These are phyloP conservation scores for Drosophila prostipennis DNA, from an alignment of 2,888 invertebrate genomes.

Conservation along the genomic window DNA sequence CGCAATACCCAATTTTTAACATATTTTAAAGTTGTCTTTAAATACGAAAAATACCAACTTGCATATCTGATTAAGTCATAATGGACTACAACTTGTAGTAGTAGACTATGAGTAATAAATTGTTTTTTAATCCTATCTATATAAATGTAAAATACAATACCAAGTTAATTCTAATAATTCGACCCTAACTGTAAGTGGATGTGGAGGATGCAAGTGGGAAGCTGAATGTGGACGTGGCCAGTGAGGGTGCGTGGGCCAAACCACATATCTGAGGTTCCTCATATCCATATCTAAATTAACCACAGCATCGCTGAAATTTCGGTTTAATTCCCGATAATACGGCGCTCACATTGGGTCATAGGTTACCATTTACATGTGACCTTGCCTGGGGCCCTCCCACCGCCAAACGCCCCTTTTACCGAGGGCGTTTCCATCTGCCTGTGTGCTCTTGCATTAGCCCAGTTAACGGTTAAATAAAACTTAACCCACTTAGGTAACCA, in stretches of 20 bases:
- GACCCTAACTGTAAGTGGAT: conserved; percentile 1
- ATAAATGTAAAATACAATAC: no score
- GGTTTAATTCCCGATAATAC: conserved; percentile 35
- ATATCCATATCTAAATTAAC: conserved; percentile 63
- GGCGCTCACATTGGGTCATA: conserved; percentile 1
- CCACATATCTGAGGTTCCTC: conserved; percentile 53
- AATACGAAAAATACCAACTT: no score
- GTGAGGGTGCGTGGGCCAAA: conserved; percentile 27
- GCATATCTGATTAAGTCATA: no score
- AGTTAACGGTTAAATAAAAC: conserved; percentile 35
- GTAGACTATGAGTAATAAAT: no score
- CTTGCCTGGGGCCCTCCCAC: conserved; percentile 16
- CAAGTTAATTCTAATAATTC: neutral
- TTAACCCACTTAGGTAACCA: conserved; percentile 32
- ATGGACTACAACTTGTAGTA: no score
- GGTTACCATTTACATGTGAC: conserved; percentile 22
- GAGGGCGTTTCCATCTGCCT: conserved; percentile 5
- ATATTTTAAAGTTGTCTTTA: no score
- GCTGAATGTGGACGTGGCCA: conserved; percentile 4
- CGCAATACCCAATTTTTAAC: no score
- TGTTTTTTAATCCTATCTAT: no score
- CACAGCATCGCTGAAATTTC: conserved; percentile 51
- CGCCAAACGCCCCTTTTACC: neutral
- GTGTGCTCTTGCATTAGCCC: conserved; percentile 37
- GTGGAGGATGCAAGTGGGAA: conserved; percentile 2